Evolutionary conservation across 1,140 invertebrate species (phyloP).

Genomic region (Artemia franciscana): DNA sequence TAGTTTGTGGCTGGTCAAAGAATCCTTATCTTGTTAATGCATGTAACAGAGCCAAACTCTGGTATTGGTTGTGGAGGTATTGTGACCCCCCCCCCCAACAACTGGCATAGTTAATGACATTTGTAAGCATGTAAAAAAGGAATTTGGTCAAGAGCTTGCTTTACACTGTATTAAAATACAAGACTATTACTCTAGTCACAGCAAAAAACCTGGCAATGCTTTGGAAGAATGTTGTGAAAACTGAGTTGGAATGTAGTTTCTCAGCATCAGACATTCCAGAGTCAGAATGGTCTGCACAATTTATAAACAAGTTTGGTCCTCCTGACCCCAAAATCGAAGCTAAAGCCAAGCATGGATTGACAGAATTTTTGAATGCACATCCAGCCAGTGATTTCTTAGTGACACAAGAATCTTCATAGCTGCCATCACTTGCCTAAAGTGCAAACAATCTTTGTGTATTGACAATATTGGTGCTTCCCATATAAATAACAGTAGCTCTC

Average conservation of each 20-base stretch:
- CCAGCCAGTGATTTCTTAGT: background rate
- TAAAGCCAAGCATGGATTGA: background rate
- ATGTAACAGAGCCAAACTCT: background rate
- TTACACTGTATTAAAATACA: background rate
- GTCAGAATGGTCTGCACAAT: background rate
- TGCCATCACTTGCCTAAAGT: background rate
- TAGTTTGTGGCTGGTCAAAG: background rate
- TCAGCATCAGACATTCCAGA: background rate
- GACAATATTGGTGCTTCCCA: background rate
- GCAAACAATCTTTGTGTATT: background rate
- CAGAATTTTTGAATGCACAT: background rate
- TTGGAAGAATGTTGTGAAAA: background rate
- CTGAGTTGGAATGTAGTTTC: background rate
- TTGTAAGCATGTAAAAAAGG: background rate
- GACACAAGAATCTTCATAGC: background rate
- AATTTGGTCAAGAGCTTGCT: background rate
- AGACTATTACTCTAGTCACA: background rate
- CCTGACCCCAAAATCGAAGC: background rate
- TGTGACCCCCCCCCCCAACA: background rate
- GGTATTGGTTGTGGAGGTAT: background rate
- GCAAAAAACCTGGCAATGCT: background rate
- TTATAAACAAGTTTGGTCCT: background rate
- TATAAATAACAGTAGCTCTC: background rate
- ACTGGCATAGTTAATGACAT: background rate
- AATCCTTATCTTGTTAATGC: background rate